phyloP scores from a whole-genome alignment of 2,797 vertebrate genomes.

The Xenentodon cancila region DNA sequence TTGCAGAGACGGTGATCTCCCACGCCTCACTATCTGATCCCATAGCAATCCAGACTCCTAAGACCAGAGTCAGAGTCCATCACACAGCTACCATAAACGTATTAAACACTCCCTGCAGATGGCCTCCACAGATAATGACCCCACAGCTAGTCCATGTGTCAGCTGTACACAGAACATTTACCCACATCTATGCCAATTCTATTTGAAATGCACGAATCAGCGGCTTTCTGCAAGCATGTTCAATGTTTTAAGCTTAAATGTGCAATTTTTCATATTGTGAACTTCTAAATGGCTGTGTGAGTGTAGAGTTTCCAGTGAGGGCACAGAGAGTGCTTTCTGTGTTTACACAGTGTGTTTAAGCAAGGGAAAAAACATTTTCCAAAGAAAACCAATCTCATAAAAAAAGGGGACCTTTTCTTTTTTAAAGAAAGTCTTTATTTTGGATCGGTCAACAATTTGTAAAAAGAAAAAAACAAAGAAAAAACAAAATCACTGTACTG shows the following conservation, averaged over 20 bases:
- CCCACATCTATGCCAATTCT: constrained; percentile 23
- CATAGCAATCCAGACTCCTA: constrained; percentile 67
- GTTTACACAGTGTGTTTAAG: constrained; percentile 14
- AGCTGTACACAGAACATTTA: constrained; percentile 28
- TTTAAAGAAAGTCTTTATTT: constrained; percentile 65
- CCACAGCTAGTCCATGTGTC: constrained; percentile 2
- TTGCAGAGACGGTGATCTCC: constrained; percentile 36
- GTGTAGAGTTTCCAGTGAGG: constrained; percentile 4
- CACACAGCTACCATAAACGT: constrained; percentile 40
- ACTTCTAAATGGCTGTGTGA: constrained; percentile 24
- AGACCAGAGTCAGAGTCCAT: constrained; percentile 22
- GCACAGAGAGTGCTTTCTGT: constrained; percentile 12
- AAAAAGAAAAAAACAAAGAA: constrained; percentile 68
- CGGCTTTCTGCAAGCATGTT: constrained; percentile 24
- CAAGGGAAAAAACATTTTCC: constrained; percentile 29
- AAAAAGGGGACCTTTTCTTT: constrained; percentile 5
- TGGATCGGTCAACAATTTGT: constrained; percentile 60
- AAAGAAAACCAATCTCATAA: constrained; percentile 25
- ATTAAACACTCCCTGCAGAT: constrained; percentile 33
- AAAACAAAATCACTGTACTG: constrained; percentile 54
- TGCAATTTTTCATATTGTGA: constrained; percentile 38
- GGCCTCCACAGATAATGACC: constrained; percentile 19
- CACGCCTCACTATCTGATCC: constrained; percentile 39
- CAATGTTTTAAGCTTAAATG: constrained; percentile 31
- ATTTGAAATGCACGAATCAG: constrained; percentile 44